Percentiles rank a stretch among this genome's conserved stretches.
Conservation (phyloP, 2,113 vertebrate genomes). For the Microcebus ravelobensis region DNA sequence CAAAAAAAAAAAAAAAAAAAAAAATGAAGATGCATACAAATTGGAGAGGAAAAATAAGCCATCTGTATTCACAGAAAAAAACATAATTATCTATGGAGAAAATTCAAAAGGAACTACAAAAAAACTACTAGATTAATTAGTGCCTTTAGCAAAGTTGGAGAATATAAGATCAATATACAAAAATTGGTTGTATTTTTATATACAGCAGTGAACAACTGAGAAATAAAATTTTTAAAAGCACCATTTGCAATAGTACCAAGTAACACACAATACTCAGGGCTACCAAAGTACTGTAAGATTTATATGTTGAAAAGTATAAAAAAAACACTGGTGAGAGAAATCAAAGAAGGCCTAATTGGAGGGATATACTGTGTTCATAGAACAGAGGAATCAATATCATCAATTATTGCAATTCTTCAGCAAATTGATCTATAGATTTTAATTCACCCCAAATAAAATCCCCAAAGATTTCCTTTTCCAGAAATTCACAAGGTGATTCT, state of each 20-base stretch:
- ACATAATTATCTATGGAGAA: neutral
- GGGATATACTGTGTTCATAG: neutral
- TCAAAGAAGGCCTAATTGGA: neutral
- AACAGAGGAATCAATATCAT: conserved; percentile 29
- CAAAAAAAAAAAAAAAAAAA: no score
- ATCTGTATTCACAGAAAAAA: neutral
- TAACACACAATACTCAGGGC: neutral
- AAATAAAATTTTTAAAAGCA: conserved; percentile 15
- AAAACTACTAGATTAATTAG: neutral
- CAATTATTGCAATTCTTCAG: neutral
- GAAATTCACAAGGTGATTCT: neutral
- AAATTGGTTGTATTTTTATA: conserved; percentile 31
- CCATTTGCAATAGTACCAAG: neutral
- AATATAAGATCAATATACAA: neutral
- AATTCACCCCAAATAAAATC: neutral
- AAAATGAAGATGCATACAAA: neutral
- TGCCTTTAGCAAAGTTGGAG: neutral
- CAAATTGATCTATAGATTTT: neutral
- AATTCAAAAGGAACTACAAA: neutral
- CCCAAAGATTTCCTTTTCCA: neutral
- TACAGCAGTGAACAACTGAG: neutral
- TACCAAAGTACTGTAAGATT: neutral
- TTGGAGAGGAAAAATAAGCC: conserved; percentile 10
- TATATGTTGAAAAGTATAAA: conserved; percentile 17
- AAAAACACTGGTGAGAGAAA: conserved; percentile 6